A percentile compares a stretch with the other conserved stretches of the same genome.
Conservation (phyloP, 2,113 vertebrate species). For the Taxidea taxus region DNA sequence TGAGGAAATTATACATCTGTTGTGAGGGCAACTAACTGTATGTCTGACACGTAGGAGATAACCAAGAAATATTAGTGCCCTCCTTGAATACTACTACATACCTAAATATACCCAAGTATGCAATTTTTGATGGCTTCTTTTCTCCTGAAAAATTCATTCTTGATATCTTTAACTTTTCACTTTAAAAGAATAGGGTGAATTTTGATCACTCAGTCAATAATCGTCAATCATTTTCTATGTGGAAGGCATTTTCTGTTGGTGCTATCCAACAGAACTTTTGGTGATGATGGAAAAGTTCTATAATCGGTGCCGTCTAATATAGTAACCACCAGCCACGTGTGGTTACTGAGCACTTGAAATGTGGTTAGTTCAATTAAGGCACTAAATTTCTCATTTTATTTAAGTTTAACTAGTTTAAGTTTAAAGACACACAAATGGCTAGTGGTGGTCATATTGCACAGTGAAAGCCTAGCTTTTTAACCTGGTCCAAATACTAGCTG, state of each 20-base stretch:
- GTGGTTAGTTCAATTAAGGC: conserved; percentile 10
- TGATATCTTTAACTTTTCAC: neutral
- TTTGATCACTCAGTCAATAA: neutral
- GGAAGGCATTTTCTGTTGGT: neutral
- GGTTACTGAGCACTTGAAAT: neutral
- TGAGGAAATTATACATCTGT: neutral
- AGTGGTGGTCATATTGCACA: neutral
- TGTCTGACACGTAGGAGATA: neutral
- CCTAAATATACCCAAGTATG: neutral
- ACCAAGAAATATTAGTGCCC: neutral
- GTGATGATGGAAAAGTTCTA: neutral
- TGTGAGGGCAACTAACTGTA: neutral
- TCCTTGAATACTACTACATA: neutral
- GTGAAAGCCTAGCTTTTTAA: neutral
- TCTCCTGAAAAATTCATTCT: neutral
- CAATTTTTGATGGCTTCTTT: neutral
- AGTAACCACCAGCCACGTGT: neutral
- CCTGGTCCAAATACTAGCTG: neutral
- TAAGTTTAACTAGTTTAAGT: conserved; percentile 20
- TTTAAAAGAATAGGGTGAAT: neutral
- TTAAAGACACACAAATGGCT: neutral
- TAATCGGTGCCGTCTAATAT: neutral
- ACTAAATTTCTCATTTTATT: neutral
- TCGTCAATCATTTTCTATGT: neutral
- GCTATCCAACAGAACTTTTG: neutral